A percentile compares a stretch with the other conserved stretches of the same genome.
Conservation (phyloP, 2,113 vertebrate genomes). For the Phoenicopterus ruber region DNA sequence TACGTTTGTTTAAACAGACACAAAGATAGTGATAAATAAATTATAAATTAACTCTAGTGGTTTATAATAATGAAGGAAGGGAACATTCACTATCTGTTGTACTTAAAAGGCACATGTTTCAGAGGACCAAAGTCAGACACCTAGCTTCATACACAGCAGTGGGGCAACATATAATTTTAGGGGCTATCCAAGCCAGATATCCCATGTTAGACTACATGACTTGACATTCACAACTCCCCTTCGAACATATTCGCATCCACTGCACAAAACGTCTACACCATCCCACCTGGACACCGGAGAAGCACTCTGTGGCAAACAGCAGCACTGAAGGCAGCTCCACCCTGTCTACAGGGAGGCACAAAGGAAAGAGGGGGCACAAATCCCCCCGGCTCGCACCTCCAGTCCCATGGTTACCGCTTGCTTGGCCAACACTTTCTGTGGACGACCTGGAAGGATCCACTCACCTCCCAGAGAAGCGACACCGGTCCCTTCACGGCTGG, state of each 20-base stretch:
- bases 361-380: not conserved
- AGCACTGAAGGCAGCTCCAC: not conserved
- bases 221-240: accelerated
- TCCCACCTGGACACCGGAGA: accelerated
- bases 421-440: not conserved
- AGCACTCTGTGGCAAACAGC: not conserved
- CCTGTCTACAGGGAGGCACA: not conserved
- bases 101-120: not conserved
- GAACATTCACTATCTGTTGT: too few relatives aligned
- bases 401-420: not conserved
- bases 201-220: accelerated
- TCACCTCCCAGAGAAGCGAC: not conserved
- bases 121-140: not conserved
- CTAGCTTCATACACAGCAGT: not conserved
- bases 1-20: not conserved
- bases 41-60: not conserved
- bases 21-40: not conserved
- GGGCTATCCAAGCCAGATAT: not conserved
- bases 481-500: accelerated
- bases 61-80: not conserved
- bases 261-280: accelerated
- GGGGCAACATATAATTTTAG: accelerated
- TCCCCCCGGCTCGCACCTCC: not conserved
- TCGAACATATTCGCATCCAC: accelerated
- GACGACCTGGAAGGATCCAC: not conserved